phyloP scores from a whole-genome alignment of 2,888 invertebrate genomes.

The Drosophila bunnanda region DNA sequence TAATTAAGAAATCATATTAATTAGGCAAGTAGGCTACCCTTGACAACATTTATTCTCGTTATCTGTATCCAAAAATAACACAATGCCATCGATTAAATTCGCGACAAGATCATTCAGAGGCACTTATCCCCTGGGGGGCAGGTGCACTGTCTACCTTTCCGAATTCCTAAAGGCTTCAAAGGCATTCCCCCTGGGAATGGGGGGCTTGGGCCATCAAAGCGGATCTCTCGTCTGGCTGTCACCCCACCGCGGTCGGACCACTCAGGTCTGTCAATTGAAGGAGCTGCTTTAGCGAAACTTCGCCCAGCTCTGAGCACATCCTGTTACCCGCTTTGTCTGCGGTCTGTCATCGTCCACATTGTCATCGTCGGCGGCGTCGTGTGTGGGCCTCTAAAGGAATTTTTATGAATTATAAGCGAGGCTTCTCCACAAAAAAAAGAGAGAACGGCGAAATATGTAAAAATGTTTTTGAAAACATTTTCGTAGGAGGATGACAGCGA shows the following conservation, averaged over 20 bases:
- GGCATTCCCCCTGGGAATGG: not conserved
- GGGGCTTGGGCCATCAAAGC: slow-evolving; percentile 25
- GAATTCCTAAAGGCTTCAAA: slow-evolving; percentile 13
- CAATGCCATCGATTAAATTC: not conserved
- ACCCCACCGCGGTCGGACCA: slow-evolving; percentile 40
- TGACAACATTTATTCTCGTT: not conserved
- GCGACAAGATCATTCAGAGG: slow-evolving; percentile 8
- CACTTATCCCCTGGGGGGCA: not conserved
- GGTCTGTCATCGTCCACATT: slow-evolving; percentile 60
- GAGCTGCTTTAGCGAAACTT: slow-evolving; percentile 38
- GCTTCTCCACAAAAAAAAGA: slow-evolving; percentile 18
- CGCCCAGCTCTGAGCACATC: slow-evolving; percentile 41
- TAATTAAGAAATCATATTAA: not conserved
- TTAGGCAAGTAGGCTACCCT: not conserved
- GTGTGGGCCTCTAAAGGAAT: slow-evolving; percentile 62
- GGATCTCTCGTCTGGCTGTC: slow-evolving; percentile 24
- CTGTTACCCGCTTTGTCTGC: slow-evolving; percentile 69
- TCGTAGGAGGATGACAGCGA: slow-evolving; percentile 44
- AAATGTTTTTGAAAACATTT: slow-evolving; percentile 57
- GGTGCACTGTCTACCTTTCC: slow-evolving; percentile 6
- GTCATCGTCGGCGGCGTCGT: slow-evolving; percentile 46
- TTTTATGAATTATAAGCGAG: slow-evolving; percentile 73
- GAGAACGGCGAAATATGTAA: slow-evolving; percentile 52
- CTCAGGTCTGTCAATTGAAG: slow-evolving; percentile 59
- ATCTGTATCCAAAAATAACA: not conserved